phyloP scores from a whole-genome alignment of 2,113 vertebrate species.

The Salminus brasiliensis region DNA sequence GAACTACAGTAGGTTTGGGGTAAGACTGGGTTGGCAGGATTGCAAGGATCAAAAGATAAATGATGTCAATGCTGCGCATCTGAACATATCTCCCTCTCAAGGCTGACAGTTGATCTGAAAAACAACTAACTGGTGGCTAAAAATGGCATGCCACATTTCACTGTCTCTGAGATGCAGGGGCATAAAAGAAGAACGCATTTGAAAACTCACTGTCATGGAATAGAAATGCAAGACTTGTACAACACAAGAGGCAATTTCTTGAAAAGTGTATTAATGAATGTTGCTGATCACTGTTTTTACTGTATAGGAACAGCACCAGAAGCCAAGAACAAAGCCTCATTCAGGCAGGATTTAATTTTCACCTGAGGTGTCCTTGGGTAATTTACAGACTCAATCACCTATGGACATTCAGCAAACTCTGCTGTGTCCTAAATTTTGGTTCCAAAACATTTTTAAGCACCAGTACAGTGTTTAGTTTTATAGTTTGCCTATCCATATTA shows the following conservation, averaged over 20 bases:
- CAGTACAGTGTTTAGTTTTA: too few relatives aligned
- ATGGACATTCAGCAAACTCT: too few relatives aligned
- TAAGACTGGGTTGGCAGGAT: constrained; percentile 20
- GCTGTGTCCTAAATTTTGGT: too few relatives aligned
- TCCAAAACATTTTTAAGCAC: too few relatives aligned
- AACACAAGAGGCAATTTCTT: background rate
- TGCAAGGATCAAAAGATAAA: constrained; percentile 49
- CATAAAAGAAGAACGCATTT: constrained; percentile 7
- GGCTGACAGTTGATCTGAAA: constrained; percentile 32
- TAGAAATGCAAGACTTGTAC: background rate
- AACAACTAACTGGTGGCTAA: constrained; percentile 38
- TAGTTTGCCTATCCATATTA: too few relatives aligned
- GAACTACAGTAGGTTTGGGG: constrained; percentile 21
- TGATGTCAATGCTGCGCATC: constrained; percentile 17
- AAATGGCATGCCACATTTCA: constrained; percentile 44
- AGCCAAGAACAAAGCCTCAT: background rate
- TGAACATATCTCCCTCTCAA: constrained; percentile 26
- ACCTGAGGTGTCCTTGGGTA: too few relatives aligned
- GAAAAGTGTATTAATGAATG: background rate
- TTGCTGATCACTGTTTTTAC: background rate
- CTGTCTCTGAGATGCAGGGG: background rate
- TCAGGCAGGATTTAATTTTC: too few relatives aligned
- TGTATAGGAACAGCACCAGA: background rate
- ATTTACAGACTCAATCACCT: too few relatives aligned
- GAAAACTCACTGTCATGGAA: background rate